These are phyloP conservation scores for Syngnathus scovelli DNA, from an alignment of 2,113 vertebrate species.

Conservation along the genomic window DNA sequence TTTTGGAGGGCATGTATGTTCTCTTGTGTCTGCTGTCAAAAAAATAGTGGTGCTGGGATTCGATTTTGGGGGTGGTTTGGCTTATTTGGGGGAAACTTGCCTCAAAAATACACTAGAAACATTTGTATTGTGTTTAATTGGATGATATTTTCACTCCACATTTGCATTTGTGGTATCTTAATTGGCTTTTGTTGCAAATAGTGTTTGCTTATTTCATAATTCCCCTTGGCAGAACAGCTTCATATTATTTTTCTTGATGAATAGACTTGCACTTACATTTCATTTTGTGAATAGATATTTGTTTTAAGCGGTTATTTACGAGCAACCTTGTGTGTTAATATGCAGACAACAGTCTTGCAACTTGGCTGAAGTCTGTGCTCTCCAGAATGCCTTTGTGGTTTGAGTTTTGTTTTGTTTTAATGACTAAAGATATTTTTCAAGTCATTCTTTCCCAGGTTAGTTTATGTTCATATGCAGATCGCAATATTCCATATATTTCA, in stretches of 20 bases:
- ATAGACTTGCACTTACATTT: not conserved
- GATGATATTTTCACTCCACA: too few species aligned
- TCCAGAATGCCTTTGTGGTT: not conserved
- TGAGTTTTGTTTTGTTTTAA: not conserved
- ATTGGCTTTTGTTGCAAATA: not conserved
- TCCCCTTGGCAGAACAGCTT: not conserved
- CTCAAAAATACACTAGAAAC: too few species aligned
- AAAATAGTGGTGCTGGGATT: too few species aligned
- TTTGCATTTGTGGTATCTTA: not conserved
- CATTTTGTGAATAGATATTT: not conserved
- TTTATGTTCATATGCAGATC: too few species aligned
- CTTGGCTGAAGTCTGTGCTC: not conserved
- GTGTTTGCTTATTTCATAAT: not conserved
- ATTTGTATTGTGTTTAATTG: too few species aligned
- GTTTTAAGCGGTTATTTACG: not conserved
- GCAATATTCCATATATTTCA: too few species aligned
- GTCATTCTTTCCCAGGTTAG: too few species aligned
- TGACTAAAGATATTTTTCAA: too few species aligned
- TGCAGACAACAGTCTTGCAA: not conserved
- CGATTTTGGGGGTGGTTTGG: too few species aligned
- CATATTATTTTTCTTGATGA: not conserved
- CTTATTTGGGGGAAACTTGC: too few species aligned
- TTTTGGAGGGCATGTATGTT: not conserved
- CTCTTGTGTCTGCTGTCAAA: too few species aligned
- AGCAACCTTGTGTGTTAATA: not conserved